A percentile compares a stretch with the other conserved stretches of the same genome.
These are phyloP conservation scores for Poecilia velifera DNA, from an alignment of 2,797 vertebrate species.

Conservation along the genomic window DNA sequence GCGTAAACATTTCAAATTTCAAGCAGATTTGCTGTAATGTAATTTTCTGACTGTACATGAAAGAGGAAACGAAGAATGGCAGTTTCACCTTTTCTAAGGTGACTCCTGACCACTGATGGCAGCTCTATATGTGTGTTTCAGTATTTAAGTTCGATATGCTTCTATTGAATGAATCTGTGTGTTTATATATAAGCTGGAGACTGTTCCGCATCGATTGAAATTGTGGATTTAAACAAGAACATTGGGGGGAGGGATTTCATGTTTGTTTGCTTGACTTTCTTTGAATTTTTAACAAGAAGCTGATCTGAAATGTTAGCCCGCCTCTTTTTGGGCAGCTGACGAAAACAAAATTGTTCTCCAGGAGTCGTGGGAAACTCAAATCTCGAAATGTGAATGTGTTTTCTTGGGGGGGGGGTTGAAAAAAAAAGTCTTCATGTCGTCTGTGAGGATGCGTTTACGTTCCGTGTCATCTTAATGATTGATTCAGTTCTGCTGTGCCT, in stretches of 20 bases:
- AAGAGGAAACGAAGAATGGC: constrained; percentile 38
- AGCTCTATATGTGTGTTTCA: constrained; percentile 74
- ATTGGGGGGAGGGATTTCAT: constrained; percentile 25
- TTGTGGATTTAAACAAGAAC: constrained; percentile 36
- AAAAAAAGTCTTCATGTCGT: constrained; percentile 52
- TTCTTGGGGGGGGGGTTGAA: constrained; percentile 8
- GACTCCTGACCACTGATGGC: constrained; percentile 59
- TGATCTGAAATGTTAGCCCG: constrained; percentile 21
- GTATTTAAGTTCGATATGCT: constrained; percentile 43
- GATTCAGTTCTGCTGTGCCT: constrained; percentile 78
- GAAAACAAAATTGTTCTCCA: constrained; percentile 21
- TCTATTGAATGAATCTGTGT: constrained; percentile 49
- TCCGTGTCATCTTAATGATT: constrained; percentile 74
- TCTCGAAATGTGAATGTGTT: constrained; percentile 71
- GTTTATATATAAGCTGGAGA: constrained; percentile 41
- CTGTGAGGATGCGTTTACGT: constrained; percentile 57
- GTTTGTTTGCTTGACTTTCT: constrained; percentile 29
- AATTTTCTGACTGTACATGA: not conserved
- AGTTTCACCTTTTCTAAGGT: constrained; percentile 43
- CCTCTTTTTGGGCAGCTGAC: constrained; percentile 32
- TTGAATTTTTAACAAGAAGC: constrained; percentile 20
- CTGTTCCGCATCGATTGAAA: constrained; percentile 25
- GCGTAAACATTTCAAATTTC: constrained; percentile 4
- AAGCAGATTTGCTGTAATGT: not conserved
- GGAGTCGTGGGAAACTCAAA: constrained; percentile 30